These are phyloP conservation scores for Lonchura striata DNA, from an alignment of 2,113 vertebrate genomes.

Conservation along the genomic window DNA sequence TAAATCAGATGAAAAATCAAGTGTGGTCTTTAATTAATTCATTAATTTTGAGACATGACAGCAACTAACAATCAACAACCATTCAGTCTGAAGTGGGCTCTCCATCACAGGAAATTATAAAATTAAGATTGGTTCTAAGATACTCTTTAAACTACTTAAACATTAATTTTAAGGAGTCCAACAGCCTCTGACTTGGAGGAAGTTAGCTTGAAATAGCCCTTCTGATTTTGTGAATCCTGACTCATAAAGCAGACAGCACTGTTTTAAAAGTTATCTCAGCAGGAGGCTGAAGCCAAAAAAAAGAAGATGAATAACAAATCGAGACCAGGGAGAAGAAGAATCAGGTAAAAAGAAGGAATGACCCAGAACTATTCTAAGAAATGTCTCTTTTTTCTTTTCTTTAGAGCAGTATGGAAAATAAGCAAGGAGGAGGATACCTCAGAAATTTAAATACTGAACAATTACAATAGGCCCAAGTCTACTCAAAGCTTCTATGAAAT, in stretches of 20 bases:
- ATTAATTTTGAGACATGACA: slow-evolving; percentile 19
- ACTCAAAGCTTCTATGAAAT: not conserved
- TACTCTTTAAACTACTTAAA: not conserved
- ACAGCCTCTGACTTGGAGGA: not conserved
- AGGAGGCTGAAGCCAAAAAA: not conserved
- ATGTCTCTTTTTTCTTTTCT: not conserved
- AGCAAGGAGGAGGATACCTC: not conserved
- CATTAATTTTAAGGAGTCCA: not conserved
- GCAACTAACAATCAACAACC: not conserved
- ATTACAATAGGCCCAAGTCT: not conserved
- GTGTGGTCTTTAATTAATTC: not conserved
- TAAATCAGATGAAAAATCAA: slow-evolving; percentile 7
- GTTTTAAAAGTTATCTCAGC: not conserved
- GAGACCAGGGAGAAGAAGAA: not conserved
- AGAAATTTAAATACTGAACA: not conserved
- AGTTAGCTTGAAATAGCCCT: not conserved
- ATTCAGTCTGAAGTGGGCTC: not conserved
- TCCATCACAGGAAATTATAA: slow-evolving; percentile 25
- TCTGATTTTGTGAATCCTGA: slow-evolving; percentile 2
- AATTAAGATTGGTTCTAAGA: not conserved
- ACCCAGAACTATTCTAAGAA: not conserved
- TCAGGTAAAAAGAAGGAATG: not conserved
- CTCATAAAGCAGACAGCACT: not conserved
- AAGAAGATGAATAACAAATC: not conserved
- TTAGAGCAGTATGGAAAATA: not conserved